phyloP scores from a whole-genome alignment of 1,140 invertebrate species.

The Archivesica marissinica region DNA sequence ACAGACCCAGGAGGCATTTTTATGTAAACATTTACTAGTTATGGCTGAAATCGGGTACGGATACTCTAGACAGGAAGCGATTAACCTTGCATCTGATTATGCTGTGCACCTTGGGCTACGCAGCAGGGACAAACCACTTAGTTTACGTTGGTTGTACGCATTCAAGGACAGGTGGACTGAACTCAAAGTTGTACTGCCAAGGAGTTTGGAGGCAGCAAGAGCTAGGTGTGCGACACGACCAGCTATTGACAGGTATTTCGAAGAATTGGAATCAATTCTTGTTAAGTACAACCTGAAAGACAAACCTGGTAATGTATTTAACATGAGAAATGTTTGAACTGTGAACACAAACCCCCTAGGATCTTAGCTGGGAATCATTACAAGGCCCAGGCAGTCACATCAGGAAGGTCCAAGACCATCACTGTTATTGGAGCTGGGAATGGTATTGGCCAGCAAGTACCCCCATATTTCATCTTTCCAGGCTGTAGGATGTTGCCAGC shows the following conservation, averaged over 20 bases:
- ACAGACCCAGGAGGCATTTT: slow-evolving; percentile 12
- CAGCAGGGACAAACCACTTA: slow-evolving; percentile 4
- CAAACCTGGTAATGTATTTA: slow-evolving; percentile 78
- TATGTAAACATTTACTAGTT: slow-evolving; percentile 6
- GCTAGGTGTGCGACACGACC: background rate
- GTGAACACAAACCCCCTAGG: slow-evolving; percentile 74
- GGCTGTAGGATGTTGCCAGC: too few species aligned
- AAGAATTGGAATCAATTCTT: background rate
- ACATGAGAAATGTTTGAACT: slow-evolving; percentile 82
- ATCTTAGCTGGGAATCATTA: background rate
- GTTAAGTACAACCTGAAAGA: slow-evolving; percentile 65
- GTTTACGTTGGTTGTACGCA: slow-evolving; percentile 6
- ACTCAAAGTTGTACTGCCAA: background rate
- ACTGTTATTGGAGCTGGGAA: slow-evolving; percentile 35
- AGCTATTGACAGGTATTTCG: background rate
- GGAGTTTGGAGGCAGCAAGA: slow-evolving; percentile 21
- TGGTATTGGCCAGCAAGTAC: too few species aligned
- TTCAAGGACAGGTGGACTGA: slow-evolving; percentile 19
- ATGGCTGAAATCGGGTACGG: slow-evolving; percentile 38
- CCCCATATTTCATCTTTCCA: too few species aligned
- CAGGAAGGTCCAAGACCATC: background rate
- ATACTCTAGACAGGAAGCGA: background rate
- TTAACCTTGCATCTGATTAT: slow-evolving; percentile 34
- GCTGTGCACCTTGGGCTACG: background rate
- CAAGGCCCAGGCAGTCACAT: slow-evolving; percentile 12